Evolutionary conservation across 1,140 invertebrate genomes (phyloP), one percentile per base, ranked within the genome.

Genomic region (Myzus persicae): DNA sequence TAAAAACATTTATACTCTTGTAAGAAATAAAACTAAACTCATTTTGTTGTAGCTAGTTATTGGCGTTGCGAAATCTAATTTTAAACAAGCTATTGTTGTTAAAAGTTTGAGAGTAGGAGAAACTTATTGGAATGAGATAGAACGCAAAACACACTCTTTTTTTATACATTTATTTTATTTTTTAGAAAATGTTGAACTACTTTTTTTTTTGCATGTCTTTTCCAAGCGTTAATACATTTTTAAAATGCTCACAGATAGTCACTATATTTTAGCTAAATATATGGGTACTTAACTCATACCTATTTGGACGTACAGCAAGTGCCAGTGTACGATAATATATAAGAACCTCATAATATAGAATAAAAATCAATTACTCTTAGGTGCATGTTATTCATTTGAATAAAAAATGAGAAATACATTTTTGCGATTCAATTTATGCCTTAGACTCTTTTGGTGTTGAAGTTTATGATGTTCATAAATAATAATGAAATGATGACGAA

Each of bases 1-100:
- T 76, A 76, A 76, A 76, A 76, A 76, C 59, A 36, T 76, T n/a
- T 76, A 76, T 76, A 76, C 18, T 6, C 14, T n/a, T 6, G 31
- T 76, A 76, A 76, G 59, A 76, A 76, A 76, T n/a, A 76, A 18
- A n/a, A 18, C 59, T n/a, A n/a, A 76, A n/a, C 31, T n/a, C 31
- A 76, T 76, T 76, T 76, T 76, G 14, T 76, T n/a, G 14, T 3
- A 76, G 31, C n/a, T 76, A 76, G 31, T 76, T 76, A 67, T 76
- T 76, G 59, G 59, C n/a, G 14, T 76, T 76, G 31, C 59, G 2
- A n/a, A 76, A 76, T 76, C 59, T 76, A 76, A 76, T 76, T n/a
- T 76, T n/a, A 18, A 76, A 76, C n/a, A 76, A 76, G 59, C 59
- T 76, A 76, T 76, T 76, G 59, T 67, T 76, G 59, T 76, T n/a